Conservation (phyloP, 2,113 vertebrate species). For the Platanista minor region DNA sequence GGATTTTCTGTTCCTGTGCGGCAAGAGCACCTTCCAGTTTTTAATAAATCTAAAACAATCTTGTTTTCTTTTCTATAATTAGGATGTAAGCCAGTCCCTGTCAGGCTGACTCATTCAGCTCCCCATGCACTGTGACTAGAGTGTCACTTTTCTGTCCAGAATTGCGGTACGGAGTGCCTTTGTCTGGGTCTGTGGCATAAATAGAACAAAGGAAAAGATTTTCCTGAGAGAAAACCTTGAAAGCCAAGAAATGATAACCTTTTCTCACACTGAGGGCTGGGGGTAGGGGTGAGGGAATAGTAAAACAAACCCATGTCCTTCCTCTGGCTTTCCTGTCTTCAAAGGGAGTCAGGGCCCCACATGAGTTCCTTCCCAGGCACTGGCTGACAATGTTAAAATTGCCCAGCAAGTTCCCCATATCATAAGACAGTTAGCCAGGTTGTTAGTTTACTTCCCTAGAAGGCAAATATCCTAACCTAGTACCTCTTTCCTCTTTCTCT, state of each 20-base stretch:
- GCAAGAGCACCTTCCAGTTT: background rate
- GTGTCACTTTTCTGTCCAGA: background rate
- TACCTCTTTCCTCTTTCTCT: background rate
- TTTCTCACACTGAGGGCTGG: conserved; percentile 25
- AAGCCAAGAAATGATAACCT: conserved; percentile 15
- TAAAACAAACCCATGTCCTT: conserved; percentile 28
- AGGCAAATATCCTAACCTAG: background rate
- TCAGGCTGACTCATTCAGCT: background rate
- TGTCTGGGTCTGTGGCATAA: background rate
- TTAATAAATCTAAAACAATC: background rate
- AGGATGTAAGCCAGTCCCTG: background rate
- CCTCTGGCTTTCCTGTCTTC: conserved; percentile 28
- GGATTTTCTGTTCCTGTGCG: background rate
- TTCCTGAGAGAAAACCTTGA: conserved; percentile 44
- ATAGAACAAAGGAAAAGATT: conserved; percentile 51
- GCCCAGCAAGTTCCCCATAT: background rate
- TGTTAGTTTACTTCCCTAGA: background rate
- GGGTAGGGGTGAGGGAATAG: background rate
- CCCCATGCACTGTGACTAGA: background rate
- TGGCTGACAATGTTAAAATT: background rate
- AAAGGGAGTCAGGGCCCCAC: background rate
- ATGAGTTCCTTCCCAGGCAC: conserved; percentile 29
- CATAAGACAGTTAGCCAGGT: background rate
- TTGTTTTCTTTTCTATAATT: background rate
- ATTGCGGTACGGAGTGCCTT: background rate